Base-by-base conservation (phyloP, 2,113 vertebrate genomes). In the Pagrus major region DNA sequence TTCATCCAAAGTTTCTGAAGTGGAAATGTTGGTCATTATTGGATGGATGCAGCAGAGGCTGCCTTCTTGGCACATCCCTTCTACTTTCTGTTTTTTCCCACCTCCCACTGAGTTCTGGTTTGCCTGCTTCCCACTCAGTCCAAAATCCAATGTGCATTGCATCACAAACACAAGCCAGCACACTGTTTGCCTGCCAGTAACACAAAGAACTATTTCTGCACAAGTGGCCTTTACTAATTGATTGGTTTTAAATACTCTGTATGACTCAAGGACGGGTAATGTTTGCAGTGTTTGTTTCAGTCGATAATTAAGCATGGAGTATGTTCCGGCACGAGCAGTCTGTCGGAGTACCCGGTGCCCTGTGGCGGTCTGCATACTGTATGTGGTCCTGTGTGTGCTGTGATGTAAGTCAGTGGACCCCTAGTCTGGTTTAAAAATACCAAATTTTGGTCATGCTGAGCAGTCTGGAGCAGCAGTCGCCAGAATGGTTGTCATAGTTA, bases 401-500 rank as follows among this genome's bases (percentile, higher is more conserved):
- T 49, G 60, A 73, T 71, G 46, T 18, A 41, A 69, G 61, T 78
- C 41, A 16, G 54, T 41, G 49, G 52, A 74, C 35, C 49, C 55
- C 68, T 25, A 29, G 33, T 88, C 47, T 85, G 76, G 37, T 74
- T 59, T 77, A 78, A 73, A 86, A 83, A 83, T 59, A 81, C 72
- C 1, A 73, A 11, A 75, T 54, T 59, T 66, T 78, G 76, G 31
- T 71, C 75, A 71, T 69, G 37, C 64, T 51, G 47, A 78, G 56
- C 33, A 59, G 54, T 79, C 66, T 73, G 52, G 55, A 79, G 70
- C 55, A 74, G 59, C 71, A 59, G 72, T 75, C 42, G 44, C 66
- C 65, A 23, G 49, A 66, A 23, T 70, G 71, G 90, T 93, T 92
- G 83, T 85, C 86, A 91, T 91, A 51, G 88, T 76, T 60, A 89